Conservation (phyloP, 92 coral and sea anemone species). For the Umimayanthus chanpuru region DNA sequence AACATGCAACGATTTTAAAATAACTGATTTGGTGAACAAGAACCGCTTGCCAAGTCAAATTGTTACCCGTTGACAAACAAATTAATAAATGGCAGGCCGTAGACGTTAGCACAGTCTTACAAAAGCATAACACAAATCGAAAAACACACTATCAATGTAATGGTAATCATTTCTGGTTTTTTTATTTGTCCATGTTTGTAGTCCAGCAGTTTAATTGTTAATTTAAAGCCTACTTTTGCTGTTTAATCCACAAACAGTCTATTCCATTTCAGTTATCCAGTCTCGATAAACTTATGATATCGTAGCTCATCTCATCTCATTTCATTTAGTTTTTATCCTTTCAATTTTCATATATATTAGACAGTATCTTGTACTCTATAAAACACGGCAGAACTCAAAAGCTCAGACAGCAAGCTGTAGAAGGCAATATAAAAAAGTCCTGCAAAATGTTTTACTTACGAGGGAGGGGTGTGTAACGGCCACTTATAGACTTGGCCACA, state of each 20-base stretch:
- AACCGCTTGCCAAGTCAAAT: background rate
- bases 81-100: too few species aligned
- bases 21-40: background rate
- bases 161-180: too few species aligned
- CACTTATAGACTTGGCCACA: constrained; percentile 51
- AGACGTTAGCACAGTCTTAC: too few species aligned
- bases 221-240: background rate
- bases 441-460: constrained; percentile 23
- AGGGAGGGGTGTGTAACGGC: constrained; percentile 23
- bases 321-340: background rate
- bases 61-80: background rate
- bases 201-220: too few species aligned
- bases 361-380: background rate
- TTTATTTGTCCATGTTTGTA: too few species aligned
- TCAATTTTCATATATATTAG: background rate
- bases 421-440: background rate
- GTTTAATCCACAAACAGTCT: background rate
- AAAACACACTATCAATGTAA: too few species aligned
- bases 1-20: background rate
- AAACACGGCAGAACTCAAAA: background rate
- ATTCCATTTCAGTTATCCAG: too few species aligned
- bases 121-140: too few species aligned
- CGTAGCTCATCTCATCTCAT: background rate
- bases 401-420: background rate
- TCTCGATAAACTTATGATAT: too few species aligned